These are phyloP conservation scores for Drosophila eohydei DNA, from an alignment of 2,888 invertebrate genomes.

Conservation along the genomic window DNA sequence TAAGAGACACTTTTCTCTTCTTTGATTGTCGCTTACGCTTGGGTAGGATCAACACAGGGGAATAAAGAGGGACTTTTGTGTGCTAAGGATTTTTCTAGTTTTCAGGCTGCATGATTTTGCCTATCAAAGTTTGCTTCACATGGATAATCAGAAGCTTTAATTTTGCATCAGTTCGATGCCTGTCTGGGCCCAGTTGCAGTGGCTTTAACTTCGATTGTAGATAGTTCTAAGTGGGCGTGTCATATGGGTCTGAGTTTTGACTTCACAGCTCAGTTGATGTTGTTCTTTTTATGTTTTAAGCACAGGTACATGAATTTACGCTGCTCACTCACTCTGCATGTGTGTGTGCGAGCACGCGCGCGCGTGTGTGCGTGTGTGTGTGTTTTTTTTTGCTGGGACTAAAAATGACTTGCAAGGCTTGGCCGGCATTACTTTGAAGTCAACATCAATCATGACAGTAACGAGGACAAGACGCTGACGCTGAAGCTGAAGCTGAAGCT, in stretches of 20 bases:
- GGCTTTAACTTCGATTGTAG: slow-evolving; percentile 21
- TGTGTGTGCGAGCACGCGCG: neutral
- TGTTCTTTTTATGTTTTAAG: slow-evolving; percentile 14
- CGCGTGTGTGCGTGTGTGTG: neutral
- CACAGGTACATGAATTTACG: slow-evolving; percentile 28
- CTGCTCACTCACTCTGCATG: slow-evolving; percentile 14
- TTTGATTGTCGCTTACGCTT: too few species aligned
- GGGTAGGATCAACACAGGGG: too few species aligned
- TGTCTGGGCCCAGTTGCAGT: neutral
- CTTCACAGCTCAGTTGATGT: slow-evolving; percentile 18
- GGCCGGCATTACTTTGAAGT: slow-evolving; percentile 76
- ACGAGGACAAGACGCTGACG: slow-evolving; percentile 64
- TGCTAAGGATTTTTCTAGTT: too few species aligned
- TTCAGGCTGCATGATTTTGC: too few species aligned
- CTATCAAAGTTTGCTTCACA: too few species aligned
- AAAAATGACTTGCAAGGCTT: slow-evolving; percentile 52
- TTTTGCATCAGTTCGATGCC: too few species aligned
- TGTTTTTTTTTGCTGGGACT: slow-evolving; percentile 18
- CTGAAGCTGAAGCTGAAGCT: slow-evolving; percentile 13
- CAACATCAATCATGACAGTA: slow-evolving; percentile 74
- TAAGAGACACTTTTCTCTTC: too few species aligned
- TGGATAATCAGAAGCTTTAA: too few species aligned
- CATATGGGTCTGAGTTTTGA: slow-evolving; percentile 21
- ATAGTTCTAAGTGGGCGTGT: slow-evolving; percentile 30
- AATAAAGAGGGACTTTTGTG: too few species aligned